These are phyloP conservation scores for Pogonocherus hispidulus DNA, from an alignment of 2,888 invertebrate species.

Conservation along the genomic window DNA sequence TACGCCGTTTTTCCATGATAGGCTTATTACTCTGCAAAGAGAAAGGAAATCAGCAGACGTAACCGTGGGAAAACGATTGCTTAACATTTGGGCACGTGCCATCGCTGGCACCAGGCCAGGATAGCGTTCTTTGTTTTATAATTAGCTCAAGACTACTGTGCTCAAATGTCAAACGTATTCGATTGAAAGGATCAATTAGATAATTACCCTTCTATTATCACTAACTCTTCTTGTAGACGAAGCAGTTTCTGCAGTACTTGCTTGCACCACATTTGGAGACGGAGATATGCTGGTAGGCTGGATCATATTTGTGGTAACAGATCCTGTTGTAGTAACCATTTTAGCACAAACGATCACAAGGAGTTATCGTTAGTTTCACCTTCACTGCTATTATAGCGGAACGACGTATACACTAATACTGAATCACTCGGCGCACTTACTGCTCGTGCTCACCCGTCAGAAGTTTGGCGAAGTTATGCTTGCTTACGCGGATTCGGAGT, in stretches of 20 bases:
- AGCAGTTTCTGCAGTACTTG: constrained; percentile 30
- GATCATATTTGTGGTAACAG: constrained; percentile 40
- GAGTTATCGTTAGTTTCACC: constrained; percentile 19
- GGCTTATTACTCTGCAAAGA: constrained; percentile 89
- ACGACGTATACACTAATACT: constrained; percentile 24
- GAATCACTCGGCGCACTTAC: constrained; percentile 14
- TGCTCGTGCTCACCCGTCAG: constrained; percentile 11
- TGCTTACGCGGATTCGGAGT: constrained; percentile 28
- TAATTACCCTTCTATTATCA: constrained; percentile 61
- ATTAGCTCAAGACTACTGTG: constrained; percentile 51
- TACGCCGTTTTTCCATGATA: constrained; percentile 91
- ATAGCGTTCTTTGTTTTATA: constrained; percentile 53
- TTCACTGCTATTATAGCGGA: background rate
- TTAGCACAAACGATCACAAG: constrained; percentile 27
- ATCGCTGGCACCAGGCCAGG: constrained; percentile 51
- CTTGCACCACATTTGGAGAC: constrained; percentile 27
- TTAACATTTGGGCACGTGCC: constrained; percentile 53
- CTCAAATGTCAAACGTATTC: constrained; percentile 42
- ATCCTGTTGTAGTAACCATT: constrained; percentile 47
- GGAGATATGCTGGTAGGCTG: constrained; percentile 40
- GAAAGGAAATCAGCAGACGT: constrained; percentile 42
- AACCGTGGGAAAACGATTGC: constrained; percentile 40
- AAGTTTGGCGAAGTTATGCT: constrained; percentile 37
- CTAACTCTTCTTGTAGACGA: constrained; percentile 50
- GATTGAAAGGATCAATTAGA: constrained; percentile 4